A percentile compares a stretch with the other conserved stretches of the same genome.
Conservation (phyloP, 2,797 vertebrate species). For the Thripadectes ignobilis region DNA sequence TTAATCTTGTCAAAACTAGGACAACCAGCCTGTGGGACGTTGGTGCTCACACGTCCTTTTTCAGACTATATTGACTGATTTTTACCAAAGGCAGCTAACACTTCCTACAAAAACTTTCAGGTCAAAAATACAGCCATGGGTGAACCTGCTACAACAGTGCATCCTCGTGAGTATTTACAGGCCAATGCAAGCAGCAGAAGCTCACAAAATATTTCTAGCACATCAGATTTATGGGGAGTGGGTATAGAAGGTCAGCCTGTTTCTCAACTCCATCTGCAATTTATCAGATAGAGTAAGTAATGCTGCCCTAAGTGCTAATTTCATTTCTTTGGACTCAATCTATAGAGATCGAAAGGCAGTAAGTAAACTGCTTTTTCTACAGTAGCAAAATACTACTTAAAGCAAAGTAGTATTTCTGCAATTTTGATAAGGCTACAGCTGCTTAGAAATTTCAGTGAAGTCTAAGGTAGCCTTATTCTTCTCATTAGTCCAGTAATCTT, state of each 20-base stretch:
- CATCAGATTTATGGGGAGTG: not conserved
- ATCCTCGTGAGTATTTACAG: not conserved
- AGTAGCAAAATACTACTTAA: not conserved
- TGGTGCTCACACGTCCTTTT: not conserved
- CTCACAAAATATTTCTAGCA: not conserved
- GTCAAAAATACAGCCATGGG: not conserved
- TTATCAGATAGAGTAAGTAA: not conserved
- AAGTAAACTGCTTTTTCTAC: not conserved
- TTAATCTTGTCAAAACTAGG: slow-evolving; percentile 1
- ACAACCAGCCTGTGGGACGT: not conserved
- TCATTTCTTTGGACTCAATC: not conserved
- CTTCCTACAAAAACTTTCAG: not conserved
- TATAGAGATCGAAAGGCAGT: not conserved
- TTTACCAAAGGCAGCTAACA: not conserved
- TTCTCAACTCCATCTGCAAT: not conserved
- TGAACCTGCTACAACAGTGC: not conserved
- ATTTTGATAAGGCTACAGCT: not conserved
- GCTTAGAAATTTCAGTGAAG: not conserved
- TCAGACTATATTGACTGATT: not conserved
- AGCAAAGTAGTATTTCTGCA: not conserved
- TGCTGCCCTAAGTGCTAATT: not conserved
- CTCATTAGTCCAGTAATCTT: not conserved
- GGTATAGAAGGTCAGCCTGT: not conserved
- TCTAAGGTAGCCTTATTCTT: not conserved
- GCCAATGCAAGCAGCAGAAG: not conserved